A percentile compares a stretch with the other conserved stretches of the same genome.
Evolutionary conservation across 2,888 invertebrate genomes (phyloP).

Genomic region (Chaetogeoica ovagalla): DNA sequence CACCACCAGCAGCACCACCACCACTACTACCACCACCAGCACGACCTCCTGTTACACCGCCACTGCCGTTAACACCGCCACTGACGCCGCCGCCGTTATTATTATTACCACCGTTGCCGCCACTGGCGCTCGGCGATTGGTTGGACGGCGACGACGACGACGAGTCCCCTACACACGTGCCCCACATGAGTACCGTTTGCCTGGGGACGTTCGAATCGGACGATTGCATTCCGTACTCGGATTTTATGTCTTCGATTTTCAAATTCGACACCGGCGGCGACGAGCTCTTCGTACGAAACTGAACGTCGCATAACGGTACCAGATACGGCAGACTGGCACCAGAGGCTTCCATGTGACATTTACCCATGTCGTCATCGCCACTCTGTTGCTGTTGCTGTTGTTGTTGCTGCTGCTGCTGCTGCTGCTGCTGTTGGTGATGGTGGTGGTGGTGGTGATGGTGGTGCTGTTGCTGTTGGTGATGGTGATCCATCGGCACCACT

Average conservation of each 20-base stretch:
- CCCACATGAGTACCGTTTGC: constrained; percentile 95
- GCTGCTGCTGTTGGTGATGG: background rate
- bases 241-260: constrained; percentile 67
- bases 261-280: constrained; percentile 63
- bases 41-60: constrained; percentile 56
- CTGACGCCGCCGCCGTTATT: constrained; percentile 63
- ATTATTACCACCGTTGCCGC: constrained; percentile 62
- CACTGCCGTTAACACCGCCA: constrained; percentile 62
- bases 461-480: constrained; percentile 10
- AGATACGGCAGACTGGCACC: constrained; percentile 49
- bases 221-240: constrained; percentile 58
- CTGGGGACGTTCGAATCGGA: constrained; percentile 66
- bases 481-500: constrained; percentile 46
- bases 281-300: constrained; percentile 57
- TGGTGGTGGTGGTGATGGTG: constrained; percentile 6
- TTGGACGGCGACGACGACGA: constrained; percentile 55
- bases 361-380: constrained; percentile 20
- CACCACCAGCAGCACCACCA: constrained; percentile 58
- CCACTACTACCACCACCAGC: constrained; percentile 57
- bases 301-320: constrained; percentile 56
- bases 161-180: constrained; percentile 59
- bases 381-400: constrained; percentile 19
- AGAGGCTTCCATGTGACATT: constrained; percentile 32
- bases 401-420: background rate
- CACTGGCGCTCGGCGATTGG: constrained; percentile 58